Conservation (phyloP, 2,797 vertebrate species). For the Buceros bicornis region DNA sequence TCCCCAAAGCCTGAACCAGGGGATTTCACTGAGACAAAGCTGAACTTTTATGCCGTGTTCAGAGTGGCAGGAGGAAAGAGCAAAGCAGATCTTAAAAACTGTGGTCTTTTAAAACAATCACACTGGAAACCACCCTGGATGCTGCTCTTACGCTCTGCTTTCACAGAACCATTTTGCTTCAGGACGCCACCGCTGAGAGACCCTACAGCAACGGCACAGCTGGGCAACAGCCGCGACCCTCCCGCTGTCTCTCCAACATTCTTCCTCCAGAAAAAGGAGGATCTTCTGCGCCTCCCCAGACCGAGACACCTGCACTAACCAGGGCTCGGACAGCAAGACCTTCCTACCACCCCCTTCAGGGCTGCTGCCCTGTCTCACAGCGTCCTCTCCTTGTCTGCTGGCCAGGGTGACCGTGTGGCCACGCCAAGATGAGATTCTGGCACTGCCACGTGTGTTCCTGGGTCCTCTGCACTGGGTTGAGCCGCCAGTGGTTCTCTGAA, state of each 20-base stretch:
- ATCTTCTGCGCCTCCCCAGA: background rate
- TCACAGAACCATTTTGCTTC: background rate
- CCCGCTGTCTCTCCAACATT: no score
- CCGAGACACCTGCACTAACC: background rate
- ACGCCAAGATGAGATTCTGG: background rate
- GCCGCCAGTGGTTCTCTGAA: background rate
- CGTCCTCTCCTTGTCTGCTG: background rate
- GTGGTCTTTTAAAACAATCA: background rate
- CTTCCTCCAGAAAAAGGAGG: background rate
- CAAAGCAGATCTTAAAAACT: background rate
- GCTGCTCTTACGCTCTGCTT: background rate
- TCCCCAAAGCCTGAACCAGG: background rate
- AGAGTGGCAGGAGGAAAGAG: background rate
- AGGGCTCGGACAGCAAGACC: background rate
- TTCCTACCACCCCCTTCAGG: background rate
- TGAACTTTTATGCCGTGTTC: background rate
- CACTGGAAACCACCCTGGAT: background rate
- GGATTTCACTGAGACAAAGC: background rate
- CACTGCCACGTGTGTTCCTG: background rate
- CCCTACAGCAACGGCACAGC: background rate
- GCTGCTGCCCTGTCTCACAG: background rate
- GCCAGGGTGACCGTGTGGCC: fast-evolving
- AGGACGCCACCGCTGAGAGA: background rate
- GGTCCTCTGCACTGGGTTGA: background rate
- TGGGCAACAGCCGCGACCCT: no score